Evolutionary conservation across 2,888 invertebrate genomes (phyloP).

Genomic region (Drosophila anomalata): DNA sequence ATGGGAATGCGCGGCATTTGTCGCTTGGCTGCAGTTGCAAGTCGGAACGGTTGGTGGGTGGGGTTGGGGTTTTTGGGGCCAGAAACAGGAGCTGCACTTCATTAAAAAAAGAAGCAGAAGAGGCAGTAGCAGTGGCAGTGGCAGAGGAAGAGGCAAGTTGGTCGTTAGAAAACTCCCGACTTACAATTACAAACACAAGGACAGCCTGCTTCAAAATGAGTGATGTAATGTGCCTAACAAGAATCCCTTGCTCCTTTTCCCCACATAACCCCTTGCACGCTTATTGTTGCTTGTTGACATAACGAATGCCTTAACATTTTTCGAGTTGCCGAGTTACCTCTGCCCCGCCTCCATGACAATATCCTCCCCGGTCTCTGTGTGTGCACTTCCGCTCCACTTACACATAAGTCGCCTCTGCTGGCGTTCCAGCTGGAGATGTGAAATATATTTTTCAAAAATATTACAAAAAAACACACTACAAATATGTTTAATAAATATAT

Average conservation of each 20-base stretch:
- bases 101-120: conserved; percentile 55
- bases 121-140: conserved; percentile 16
- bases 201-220: conserved; percentile 54
- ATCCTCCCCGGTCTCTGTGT: conserved; percentile 16
- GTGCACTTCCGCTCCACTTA: conserved; percentile 76
- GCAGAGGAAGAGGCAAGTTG: conserved; percentile 43
- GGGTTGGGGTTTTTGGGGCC: neutral
- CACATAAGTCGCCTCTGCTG: conserved; percentile 60
- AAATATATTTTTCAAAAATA: neutral
- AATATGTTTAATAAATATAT: too few species aligned
- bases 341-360: neutral
- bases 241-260: conserved; percentile 10
- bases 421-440: conserved; percentile 36
- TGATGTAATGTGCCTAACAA: conserved; percentile 73
- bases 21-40: conserved; percentile 61
- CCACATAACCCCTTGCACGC: conserved; percentile 14
- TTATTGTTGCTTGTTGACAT: conserved; percentile 75
- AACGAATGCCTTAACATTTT: conserved; percentile 76
- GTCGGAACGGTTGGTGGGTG: neutral
- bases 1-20: conserved; percentile 54
- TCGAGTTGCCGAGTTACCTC: conserved; percentile 22
- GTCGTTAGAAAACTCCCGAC: conserved; percentile 65
- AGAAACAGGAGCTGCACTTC: conserved; percentile 61
- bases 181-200: conserved; percentile 70
- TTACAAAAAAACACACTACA: neutral